phyloP scores from a whole-genome alignment of 2,888 invertebrate genomes.

The Cinara cedri region DNA sequence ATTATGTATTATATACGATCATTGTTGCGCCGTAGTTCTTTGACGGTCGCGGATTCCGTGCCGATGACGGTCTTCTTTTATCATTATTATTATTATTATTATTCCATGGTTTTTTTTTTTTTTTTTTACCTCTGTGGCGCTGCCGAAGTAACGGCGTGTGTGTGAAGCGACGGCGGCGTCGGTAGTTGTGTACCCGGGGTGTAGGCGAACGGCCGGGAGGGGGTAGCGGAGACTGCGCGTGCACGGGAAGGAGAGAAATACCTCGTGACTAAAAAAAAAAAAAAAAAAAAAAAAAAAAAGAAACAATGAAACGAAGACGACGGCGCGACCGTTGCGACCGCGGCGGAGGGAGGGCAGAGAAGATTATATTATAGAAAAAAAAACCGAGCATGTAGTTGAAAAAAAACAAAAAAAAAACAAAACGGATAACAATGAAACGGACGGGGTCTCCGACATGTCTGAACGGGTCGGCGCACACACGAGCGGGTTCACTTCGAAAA shows the following conservation, averaged over 20 bases:
- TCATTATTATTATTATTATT: background rate
- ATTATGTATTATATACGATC: conserved; percentile 4
- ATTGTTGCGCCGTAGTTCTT: conserved; percentile 41
- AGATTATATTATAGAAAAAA: conserved; percentile 33
- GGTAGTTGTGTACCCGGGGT: background rate
- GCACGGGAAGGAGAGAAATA: background rate
- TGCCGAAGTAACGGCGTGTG: conserved; percentile 4
- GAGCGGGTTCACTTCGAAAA: conserved; percentile 8
- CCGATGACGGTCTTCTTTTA: conserved; percentile 42
- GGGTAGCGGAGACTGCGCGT: background rate
- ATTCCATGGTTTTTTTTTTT: background rate
- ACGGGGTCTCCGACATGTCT: conserved; percentile 56
- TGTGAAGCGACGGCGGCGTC: conserved; percentile 11
- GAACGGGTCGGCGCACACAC: conserved; percentile 43
- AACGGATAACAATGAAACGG: conserved; percentile 52
- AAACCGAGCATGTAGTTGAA: background rate
- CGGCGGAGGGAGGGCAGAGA: background rate
- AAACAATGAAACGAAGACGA: conserved; percentile 38
- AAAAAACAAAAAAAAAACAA: conserved; percentile 22
- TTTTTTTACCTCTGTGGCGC: background rate
- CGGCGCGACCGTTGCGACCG: background rate
- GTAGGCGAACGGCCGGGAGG: background rate
- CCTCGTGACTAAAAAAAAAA: conserved; percentile 53
- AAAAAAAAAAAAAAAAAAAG: conserved; percentile 46
- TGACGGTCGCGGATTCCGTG: conserved; percentile 51